phyloP scores from a whole-genome alignment of 2,797 vertebrate species.

The Falco berigora region DNA sequence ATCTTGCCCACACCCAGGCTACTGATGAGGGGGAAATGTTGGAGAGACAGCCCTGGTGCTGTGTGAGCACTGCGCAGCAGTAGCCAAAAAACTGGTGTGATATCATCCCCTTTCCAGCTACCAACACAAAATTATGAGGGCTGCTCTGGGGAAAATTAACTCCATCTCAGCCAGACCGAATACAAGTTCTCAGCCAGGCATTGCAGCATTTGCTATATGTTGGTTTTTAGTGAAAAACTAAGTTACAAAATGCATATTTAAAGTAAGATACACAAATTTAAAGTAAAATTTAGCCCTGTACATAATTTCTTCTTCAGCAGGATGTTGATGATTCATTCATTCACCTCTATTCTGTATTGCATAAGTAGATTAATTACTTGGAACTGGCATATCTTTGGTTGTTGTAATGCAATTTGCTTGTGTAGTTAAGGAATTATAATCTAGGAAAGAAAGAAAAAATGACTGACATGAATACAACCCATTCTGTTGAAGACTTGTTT shows the following conservation, averaged over 20 bases:
- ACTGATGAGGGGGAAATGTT: not conserved
- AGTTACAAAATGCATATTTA: not conserved
- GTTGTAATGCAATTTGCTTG: not conserved
- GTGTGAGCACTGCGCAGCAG: not conserved
- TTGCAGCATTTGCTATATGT: not conserved
- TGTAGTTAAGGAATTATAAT: not conserved
- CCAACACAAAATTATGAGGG: not conserved
- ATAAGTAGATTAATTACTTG: not conserved
- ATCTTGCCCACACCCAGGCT: not conserved
- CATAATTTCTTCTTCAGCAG: not conserved
- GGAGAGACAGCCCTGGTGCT: no score
- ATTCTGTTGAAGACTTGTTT: slow-evolving; percentile 35
- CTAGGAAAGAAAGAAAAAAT: not conserved
- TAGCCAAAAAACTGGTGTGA: not conserved
- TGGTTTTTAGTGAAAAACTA: not conserved
- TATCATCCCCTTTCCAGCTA: not conserved
- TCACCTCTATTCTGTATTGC: not conserved
- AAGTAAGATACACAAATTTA: not conserved
- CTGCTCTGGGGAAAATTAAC: not conserved
- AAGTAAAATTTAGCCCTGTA: not conserved
- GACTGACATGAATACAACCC: not conserved
- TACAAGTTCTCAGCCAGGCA: not conserved
- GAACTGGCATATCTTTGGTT: not conserved
- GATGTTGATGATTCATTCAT: not conserved
- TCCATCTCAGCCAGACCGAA: not conserved